Percentiles rank a stretch among this genome's conserved stretches.
Conservation (phyloP, 2,113 vertebrate species). For the Corythaeola cristata region DNA sequence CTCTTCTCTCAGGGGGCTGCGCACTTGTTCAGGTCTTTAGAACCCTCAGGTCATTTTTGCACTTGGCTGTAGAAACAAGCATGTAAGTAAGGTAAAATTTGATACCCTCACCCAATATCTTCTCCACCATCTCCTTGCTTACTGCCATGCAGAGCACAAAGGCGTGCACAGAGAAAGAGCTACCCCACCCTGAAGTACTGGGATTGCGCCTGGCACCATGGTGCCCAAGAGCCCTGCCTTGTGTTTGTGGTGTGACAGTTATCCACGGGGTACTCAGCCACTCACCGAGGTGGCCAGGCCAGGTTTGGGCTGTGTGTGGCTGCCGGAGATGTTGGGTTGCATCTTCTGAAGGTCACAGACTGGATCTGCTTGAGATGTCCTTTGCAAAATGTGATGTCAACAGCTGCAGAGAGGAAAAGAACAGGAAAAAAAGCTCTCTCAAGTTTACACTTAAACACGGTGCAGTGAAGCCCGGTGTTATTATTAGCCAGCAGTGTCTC, state of each 20-base stretch:
- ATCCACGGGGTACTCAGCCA: not conserved
- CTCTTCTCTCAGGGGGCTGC: not conserved
- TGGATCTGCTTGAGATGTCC: not conserved
- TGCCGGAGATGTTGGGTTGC: not conserved
- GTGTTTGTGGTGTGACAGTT: not conserved
- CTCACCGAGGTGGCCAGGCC: not conserved
- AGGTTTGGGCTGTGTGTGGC: not conserved
- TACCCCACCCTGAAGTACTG: not conserved
- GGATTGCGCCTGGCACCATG: not conserved
- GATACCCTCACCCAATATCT: not conserved
- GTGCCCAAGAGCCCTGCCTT: not conserved
- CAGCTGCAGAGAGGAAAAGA: not conserved
- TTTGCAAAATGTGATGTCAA: not conserved
- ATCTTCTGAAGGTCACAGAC: conserved; percentile 17
- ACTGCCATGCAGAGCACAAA: not conserved
- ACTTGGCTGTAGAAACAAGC: not conserved
- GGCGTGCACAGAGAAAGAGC: rapidly evolving
- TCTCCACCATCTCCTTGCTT: not conserved
- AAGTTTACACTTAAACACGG: not conserved
- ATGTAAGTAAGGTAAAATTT: not conserved
- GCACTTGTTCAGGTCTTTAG: not conserved
- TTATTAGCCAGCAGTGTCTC: conserved; percentile 46
- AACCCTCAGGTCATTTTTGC: not conserved
- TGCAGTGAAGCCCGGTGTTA: not conserved
- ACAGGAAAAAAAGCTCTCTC: not conserved